Conservation (phyloP, 2,113 vertebrate species). For the Redunca redunca region DNA sequence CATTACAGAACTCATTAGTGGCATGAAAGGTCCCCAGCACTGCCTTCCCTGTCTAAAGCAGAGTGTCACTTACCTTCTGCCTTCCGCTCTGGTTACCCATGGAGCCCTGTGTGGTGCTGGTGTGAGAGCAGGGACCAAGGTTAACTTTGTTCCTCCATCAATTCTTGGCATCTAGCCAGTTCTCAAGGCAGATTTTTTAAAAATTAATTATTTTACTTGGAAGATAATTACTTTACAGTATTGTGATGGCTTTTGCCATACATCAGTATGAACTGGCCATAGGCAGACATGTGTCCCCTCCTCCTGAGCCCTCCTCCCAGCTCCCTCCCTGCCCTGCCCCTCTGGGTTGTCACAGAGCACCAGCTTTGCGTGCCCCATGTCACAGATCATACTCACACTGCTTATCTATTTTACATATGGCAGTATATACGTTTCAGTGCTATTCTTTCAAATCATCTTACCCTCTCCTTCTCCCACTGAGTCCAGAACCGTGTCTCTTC, state of each 20-base stretch:
- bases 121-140: neutral
- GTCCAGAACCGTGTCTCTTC: neutral
- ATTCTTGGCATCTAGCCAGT: neutral
- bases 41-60: neutral
- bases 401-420: neutral
- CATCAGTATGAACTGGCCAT: neutral
- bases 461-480: neutral
- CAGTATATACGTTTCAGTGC: neutral
- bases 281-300: neutral
- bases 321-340: neutral
- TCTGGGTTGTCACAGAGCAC: neutral
- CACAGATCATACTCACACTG: neutral
- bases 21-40: neutral
- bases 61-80: neutral
- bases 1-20: neutral
- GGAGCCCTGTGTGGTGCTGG: neutral
- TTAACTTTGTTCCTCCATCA: neutral
- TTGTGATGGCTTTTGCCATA: neutral
- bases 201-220: neutral
- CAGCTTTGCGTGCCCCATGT: rapidly evolving
- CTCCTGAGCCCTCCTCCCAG: neutral
- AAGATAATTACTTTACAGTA: neutral
- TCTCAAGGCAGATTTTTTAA: neutral
- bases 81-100: neutral
- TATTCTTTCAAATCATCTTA: neutral